Conservation (phyloP, 2,888 invertebrate species). For the Dicyrtomina minuta region DNA sequence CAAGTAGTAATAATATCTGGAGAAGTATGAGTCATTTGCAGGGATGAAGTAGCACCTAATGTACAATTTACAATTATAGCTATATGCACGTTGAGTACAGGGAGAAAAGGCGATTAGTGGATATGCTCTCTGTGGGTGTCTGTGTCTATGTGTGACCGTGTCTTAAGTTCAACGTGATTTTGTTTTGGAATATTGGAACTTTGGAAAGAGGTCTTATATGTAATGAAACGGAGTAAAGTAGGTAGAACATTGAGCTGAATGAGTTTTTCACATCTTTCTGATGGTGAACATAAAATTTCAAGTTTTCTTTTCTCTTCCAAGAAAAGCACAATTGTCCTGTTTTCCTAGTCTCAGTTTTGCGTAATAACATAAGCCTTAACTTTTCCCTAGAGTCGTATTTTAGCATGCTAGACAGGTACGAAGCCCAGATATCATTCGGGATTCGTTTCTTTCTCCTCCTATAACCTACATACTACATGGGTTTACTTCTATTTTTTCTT, state of each 20-base stretch:
- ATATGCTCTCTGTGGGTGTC: too few relatives aligned
- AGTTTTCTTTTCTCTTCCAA: not conserved
- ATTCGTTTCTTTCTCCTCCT: conserved; percentile 16
- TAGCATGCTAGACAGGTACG: conserved; percentile 35
- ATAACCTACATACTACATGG: not conserved
- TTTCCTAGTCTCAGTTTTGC: conserved; percentile 50
- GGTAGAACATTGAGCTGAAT: conserved; percentile 7
- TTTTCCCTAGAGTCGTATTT: conserved; percentile 49
- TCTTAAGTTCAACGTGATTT: too few relatives aligned
- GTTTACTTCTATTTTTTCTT: not conserved
- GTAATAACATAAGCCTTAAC: conserved; percentile 51
- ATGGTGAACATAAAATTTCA: conserved; percentile 20
- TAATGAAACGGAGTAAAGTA: not conserved
- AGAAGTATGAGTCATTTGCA: too few relatives aligned
- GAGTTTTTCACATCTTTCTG: conserved; percentile 20
- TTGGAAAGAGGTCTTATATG: not conserved
- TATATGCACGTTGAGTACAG: too few relatives aligned
- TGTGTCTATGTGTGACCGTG: too few relatives aligned
- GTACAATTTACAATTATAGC: too few relatives aligned
- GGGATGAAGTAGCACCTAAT: too few relatives aligned
- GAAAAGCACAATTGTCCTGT: conserved; percentile 28
- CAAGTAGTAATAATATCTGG: too few relatives aligned
- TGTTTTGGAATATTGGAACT: not conserved
- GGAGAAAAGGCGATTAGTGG: too few relatives aligned
- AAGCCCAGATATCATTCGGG: conserved; percentile 23